A percentile compares a stretch with the other conserved stretches of the same genome.
These are phyloP conservation scores for Drosophila baimaii DNA, from an alignment of 1,140 invertebrate species.

Conservation along the genomic window DNA sequence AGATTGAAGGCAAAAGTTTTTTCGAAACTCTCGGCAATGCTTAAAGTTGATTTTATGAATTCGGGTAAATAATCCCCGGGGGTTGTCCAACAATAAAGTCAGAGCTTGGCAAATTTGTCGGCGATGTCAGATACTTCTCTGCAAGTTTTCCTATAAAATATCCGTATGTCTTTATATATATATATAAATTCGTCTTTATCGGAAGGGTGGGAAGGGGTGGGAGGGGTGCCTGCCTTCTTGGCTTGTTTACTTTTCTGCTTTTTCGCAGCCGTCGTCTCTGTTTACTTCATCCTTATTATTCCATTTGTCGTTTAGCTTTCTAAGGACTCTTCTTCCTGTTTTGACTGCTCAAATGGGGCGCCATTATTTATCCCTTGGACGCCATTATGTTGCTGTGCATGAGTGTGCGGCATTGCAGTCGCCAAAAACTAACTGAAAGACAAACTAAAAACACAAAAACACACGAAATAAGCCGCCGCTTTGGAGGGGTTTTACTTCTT, in stretches of 20 bases:
- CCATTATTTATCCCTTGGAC: conserved; percentile 54
- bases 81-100: conserved; percentile 31
- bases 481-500: conserved; percentile 3
- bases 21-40: too few species aligned
- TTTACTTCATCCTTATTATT: conserved; percentile 55
- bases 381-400: conserved; percentile 38
- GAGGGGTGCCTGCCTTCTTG: conserved; percentile 26
- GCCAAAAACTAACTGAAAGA: conserved; percentile 44
- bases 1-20: conserved; percentile 33
- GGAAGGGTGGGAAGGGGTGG: too few species aligned
- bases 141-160: conserved; percentile 37
- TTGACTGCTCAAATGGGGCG: conserved; percentile 50
- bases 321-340: conserved; percentile 47
- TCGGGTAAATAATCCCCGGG: conserved; percentile 35
- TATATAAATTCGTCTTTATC: too few species aligned
- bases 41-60: conserved; percentile 54
- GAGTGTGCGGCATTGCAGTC: conserved; percentile 44
- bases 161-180: conserved; percentile 20
- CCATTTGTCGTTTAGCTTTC: conserved; percentile 54
- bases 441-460: conserved; percentile 45
- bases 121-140: conserved; percentile 23
- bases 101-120: conserved; percentile 35
- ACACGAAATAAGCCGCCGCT: conserved; percentile 41
- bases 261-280: conserved; percentile 48
- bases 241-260: conserved; percentile 47